Evolutionary conservation across 2,888 invertebrate species (phyloP).

Genomic region (Metopia argyrocephala): DNA sequence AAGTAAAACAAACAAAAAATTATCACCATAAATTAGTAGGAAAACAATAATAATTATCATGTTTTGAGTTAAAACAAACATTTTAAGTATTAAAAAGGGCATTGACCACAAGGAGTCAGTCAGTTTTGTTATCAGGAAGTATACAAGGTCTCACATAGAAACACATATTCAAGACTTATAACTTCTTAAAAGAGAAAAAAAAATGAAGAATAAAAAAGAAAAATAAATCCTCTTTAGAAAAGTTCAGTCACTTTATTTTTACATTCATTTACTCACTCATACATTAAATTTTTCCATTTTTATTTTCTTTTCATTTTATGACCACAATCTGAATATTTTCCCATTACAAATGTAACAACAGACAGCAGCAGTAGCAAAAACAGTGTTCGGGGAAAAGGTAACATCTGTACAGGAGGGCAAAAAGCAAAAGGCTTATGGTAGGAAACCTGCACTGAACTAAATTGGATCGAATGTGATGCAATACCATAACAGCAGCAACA

Average conservation of each 20-base stretch:
- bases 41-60: constrained; percentile 23
- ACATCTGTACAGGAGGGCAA: constrained; percentile 43
- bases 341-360: constrained; percentile 49
- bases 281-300: constrained; percentile 29
- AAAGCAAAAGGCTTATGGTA: constrained; percentile 39
- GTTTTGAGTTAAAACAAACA: constrained; percentile 14
- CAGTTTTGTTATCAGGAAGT: constrained; percentile 54
- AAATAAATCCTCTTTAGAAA: constrained; percentile 58
- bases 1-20: not conserved
- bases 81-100: constrained; percentile 29
- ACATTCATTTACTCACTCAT: not conserved
- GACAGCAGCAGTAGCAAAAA: not conserved
- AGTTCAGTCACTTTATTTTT: constrained; percentile 44
- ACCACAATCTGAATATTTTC: constrained; percentile 58
- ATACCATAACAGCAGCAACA: constrained; percentile 12
- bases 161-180: constrained; percentile 46
- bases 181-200: constrained; percentile 16
- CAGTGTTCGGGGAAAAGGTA: constrained; percentile 1
- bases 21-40: not conserved
- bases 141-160: not conserved
- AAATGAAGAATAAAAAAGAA: constrained; percentile 1
- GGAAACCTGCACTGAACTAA: constrained; percentile 51
- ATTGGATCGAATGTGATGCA: constrained; percentile 14
- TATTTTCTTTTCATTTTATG: not conserved
- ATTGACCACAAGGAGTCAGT: constrained; percentile 33